Evolutionary conservation across 2,888 invertebrate species (phyloP).

Genomic region (Eueremaeus valkanovi): DNA sequence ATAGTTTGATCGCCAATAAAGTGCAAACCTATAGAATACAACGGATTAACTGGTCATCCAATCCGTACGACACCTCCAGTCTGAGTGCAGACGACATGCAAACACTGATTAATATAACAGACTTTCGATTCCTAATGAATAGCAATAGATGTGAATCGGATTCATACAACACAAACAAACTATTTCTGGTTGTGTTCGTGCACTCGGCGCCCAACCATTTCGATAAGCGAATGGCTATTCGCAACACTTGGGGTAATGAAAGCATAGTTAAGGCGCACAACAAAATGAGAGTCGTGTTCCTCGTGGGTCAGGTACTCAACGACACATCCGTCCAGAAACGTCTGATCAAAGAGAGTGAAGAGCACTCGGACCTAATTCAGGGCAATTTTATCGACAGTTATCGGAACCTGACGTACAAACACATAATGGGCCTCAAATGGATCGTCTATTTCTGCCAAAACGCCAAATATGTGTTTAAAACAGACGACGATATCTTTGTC

Average conservation of each 20-base stretch:
- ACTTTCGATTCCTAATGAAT: slow-evolving; percentile 46
- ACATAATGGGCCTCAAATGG: slow-evolving; percentile 54
- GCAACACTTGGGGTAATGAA: slow-evolving; percentile 45
- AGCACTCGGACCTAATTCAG: slow-evolving; percentile 47
- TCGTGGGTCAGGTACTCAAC: slow-evolving; percentile 46
- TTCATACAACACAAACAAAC: not conserved
- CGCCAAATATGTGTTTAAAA: slow-evolving; percentile 53
- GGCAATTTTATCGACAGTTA: slow-evolving; percentile 54
- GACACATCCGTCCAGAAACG: slow-evolving; percentile 40
- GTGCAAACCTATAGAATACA: not conserved
- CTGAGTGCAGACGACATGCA: slow-evolving; percentile 38
- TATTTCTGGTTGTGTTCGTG: slow-evolving; percentile 46
- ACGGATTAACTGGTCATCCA: slow-evolving; percentile 11
- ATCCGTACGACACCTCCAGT: slow-evolving; percentile 30
- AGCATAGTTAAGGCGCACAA: slow-evolving; percentile 41
- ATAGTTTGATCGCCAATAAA: not conserved
- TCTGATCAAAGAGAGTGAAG: slow-evolving; percentile 45
- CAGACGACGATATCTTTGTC: slow-evolving; percentile 56
- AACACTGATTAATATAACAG: slow-evolving; percentile 43
- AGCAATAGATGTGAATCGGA: slow-evolving; percentile 42
- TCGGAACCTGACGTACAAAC: slow-evolving; percentile 55
- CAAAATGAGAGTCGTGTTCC: slow-evolving; percentile 46
- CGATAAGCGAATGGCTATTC: slow-evolving; percentile 45
- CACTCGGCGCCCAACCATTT: slow-evolving; percentile 47
- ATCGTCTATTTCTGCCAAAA: slow-evolving; percentile 51